Evolutionary conservation across 1,140 invertebrate genomes (phyloP).

Genomic region (Drosophila pruinosa): DNA sequence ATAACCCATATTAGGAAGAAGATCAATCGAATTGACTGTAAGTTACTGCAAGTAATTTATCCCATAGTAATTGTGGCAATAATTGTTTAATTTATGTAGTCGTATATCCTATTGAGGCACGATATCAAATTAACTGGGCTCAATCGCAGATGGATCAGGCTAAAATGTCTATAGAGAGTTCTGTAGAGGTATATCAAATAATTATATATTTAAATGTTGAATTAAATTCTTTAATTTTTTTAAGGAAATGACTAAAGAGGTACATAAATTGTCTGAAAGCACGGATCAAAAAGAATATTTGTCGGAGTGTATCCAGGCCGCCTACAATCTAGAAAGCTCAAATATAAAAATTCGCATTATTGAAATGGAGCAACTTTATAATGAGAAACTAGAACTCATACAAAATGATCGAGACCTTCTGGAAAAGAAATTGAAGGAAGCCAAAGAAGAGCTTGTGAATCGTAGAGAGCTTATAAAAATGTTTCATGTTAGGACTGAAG

Average conservation of each 20-base stretch:
- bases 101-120: conserved; percentile 39
- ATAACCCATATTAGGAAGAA: too few species aligned
- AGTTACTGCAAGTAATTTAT: too few species aligned
- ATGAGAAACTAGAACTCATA: conserved; percentile 32
- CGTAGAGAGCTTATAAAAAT: conserved; percentile 18
- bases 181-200: background rate
- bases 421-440: conserved; percentile 17
- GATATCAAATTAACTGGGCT: conserved; percentile 34
- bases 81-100: conserved; percentile 2
- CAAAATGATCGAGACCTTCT: conserved; percentile 20
- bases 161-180: background rate
- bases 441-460: conserved; percentile 29
- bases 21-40: background rate
- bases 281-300: conserved; percentile 2
- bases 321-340: background rate
- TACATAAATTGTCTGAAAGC: conserved; percentile 5
- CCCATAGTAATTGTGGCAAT: too few species aligned
- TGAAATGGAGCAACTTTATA: conserved; percentile 13
- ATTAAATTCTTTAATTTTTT: too few species aligned
- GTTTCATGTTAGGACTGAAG: conserved; percentile 18
- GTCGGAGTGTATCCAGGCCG: background rate
- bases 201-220: too few species aligned
- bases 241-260: conserved; percentile 22
- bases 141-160: conserved; percentile 31
- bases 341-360: conserved; percentile 32